Conservation (phyloP, 2,888 invertebrate genomes). For the Diarsia dahlii region DNA sequence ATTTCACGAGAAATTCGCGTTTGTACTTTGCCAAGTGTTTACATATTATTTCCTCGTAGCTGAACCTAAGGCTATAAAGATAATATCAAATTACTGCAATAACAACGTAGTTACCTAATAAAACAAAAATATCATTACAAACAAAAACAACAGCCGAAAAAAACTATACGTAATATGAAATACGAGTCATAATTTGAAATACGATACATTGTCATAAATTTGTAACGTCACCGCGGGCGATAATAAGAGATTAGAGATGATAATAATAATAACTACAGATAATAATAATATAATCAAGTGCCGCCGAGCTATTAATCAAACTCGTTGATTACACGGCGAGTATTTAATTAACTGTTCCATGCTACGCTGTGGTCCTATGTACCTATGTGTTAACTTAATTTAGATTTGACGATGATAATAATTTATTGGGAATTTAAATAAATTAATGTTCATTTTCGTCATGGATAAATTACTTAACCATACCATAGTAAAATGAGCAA, state of each 20-base stretch:
- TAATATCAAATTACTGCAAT: not conserved
- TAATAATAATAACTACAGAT: conserved; percentile 56
- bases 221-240: conserved; percentile 45
- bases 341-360: conserved; percentile 53
- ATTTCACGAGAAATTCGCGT: no score
- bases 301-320: conserved; percentile 56
- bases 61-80: not conserved
- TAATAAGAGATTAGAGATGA: conserved; percentile 57
- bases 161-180: conserved; percentile 21
- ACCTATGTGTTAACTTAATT: conserved; percentile 19
- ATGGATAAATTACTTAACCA: not conserved
- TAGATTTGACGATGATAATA: conserved; percentile 34
- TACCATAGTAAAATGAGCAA: not conserved
- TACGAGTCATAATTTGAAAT: conserved; percentile 32
- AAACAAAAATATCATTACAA: not conserved
- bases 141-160: conserved; percentile 17
- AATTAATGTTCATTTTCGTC: not conserved
- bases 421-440: conserved; percentile 16
- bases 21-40: no score
- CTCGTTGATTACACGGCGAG: conserved; percentile 53
- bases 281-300: conserved; percentile 44
- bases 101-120: not conserved
- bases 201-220: conserved; percentile 36
- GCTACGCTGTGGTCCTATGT: conserved; percentile 22
- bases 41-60: no score